Conservation (phyloP, 2,797 vertebrate species). For the Sebastolobus altivelis region DNA sequence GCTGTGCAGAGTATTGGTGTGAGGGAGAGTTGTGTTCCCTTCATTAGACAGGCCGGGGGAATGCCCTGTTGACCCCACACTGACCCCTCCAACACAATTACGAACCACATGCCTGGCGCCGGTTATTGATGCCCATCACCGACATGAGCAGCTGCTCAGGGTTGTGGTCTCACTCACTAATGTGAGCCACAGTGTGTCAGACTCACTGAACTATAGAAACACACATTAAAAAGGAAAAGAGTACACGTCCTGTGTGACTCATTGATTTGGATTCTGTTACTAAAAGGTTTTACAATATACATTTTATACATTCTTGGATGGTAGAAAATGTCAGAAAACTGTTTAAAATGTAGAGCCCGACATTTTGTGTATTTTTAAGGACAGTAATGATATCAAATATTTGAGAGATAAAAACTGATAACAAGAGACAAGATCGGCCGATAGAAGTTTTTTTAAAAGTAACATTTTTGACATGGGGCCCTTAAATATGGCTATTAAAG, state of each 20-base stretch:
- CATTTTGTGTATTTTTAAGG: neutral
- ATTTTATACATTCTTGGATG: neutral
- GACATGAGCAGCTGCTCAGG: conserved; percentile 79
- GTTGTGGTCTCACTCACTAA: conserved; percentile 76
- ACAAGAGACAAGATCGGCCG: neutral
- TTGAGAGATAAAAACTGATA: neutral
- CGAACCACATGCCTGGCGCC: conserved; percentile 76
- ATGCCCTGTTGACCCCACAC: conserved; percentile 82
- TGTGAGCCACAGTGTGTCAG: conserved; percentile 61
- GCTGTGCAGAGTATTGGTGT: conserved; percentile 71
- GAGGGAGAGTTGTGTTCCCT: conserved; percentile 80
- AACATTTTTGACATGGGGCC: neutral
- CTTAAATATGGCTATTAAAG: too few species aligned
- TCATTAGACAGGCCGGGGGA: conserved; percentile 83
- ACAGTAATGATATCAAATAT: neutral
- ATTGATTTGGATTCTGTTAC: conserved; percentile 31
- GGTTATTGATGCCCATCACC: conserved; percentile 84
- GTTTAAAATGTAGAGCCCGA: neutral
- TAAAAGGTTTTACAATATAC: conserved; percentile 11
- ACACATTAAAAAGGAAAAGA: conserved; percentile 46
- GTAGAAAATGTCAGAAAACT: neutral
- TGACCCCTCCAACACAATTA: conserved; percentile 85
- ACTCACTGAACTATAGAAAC: conserved; percentile 64
- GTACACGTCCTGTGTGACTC: conserved; percentile 24
- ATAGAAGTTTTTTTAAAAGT: neutral